Conservation (phyloP, 2,113 vertebrate genomes). For the Seriola rivoliana region DNA sequence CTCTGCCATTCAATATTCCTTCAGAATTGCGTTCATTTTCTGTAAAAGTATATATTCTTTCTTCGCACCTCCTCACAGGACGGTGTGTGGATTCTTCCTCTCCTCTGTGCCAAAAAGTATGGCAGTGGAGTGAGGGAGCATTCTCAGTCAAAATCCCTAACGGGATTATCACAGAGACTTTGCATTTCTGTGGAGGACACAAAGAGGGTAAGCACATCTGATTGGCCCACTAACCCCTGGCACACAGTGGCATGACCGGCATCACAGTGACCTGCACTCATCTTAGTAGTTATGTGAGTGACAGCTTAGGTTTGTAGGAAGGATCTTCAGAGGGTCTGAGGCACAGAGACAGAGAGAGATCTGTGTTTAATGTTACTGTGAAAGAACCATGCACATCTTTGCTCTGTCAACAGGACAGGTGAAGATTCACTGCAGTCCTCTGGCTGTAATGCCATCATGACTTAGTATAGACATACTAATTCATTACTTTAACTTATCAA, state of each 20-base stretch:
- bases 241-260: conserved; percentile 37
- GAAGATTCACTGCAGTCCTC: neutral
- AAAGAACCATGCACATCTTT: neutral
- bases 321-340: neutral
- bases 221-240: conserved; percentile 64
- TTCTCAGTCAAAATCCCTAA: conserved; percentile 69
- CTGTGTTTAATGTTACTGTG: neutral
- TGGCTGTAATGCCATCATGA: no score
- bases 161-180: conserved; percentile 73
- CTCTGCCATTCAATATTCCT: neutral
- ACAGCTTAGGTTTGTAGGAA: neutral
- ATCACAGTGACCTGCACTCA: conserved; percentile 12
- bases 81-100: conserved; percentile 35
- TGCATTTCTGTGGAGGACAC: conserved; percentile 69
- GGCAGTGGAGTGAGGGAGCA: conserved; percentile 45
- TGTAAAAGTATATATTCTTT: neutral
- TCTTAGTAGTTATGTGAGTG: conserved; percentile 20
- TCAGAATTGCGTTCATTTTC: neutral
- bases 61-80: neutral
- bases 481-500: neutral
- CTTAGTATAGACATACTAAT: no score
- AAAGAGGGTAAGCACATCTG: conserved; percentile 58
- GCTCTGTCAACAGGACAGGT: neutral
- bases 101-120: conserved; percentile 47
- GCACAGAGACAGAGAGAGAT: neutral